phyloP scores from a whole-genome alignment of 2,113 vertebrate genomes.

The Anolis sagrei region DNA sequence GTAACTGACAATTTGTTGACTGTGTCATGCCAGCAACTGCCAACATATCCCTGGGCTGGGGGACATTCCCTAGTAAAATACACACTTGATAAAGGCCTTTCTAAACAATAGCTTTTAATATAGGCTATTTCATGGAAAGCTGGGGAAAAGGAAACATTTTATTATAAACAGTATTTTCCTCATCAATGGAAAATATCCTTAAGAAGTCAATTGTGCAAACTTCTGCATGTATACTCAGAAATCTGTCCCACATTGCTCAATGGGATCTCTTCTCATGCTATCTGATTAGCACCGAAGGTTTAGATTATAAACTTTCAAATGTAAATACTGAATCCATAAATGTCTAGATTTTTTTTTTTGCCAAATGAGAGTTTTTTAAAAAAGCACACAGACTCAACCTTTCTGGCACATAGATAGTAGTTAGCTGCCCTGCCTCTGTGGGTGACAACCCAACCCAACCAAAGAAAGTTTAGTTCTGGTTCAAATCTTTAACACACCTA shows the following conservation, averaged over 20 bases:
- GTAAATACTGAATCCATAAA: not conserved
- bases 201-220: not conserved
- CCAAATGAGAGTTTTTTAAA: not conserved
- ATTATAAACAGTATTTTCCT: not conserved
- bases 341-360: not conserved
- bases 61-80: too few species aligned
- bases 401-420: not conserved
- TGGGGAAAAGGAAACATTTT: not conserved
- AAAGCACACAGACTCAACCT: too few species aligned
- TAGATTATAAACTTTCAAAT: slow-evolving; percentile 5
- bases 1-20: too few species aligned
- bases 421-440: not conserved
- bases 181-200: not conserved
- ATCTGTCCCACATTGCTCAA: rapidly evolving
- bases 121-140: not conserved
- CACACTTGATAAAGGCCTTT: not conserved
- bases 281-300: not conserved
- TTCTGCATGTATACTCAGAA: not conserved
- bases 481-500: not conserved
- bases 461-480: not conserved
- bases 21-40: too few species aligned
- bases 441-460: not conserved
- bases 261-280: not conserved
- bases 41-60: too few species aligned
- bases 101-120: not conserved